A percentile compares a stretch with the other conserved stretches of the same genome.
phyloP scores from a whole-genome alignment of 2,888 invertebrate genomes.

The Oligia strigilis region DNA sequence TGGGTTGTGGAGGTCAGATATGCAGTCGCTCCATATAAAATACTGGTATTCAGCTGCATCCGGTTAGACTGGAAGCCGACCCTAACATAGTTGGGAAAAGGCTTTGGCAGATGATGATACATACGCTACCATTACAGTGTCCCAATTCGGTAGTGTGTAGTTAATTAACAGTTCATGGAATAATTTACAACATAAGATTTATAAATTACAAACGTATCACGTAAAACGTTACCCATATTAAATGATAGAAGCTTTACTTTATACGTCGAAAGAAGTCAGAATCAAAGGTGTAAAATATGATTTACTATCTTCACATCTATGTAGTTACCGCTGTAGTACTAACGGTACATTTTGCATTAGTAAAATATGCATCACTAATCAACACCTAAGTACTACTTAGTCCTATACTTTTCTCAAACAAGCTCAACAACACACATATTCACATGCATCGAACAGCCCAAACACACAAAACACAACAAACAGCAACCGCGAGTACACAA shows the following conservation, averaged over 20 bases:
- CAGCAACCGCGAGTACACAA: slow-evolving; percentile 25
- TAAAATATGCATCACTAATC: neutral
- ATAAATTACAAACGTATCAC: no score
- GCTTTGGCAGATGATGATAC: no score
- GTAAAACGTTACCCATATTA: no score
- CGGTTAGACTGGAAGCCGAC: no score
- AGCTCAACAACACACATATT: slow-evolving; percentile 10
- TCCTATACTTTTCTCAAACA: neutral
- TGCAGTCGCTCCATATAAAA: no score
- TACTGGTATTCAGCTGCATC: no score
- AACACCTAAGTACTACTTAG: neutral
- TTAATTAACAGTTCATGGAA: no score
- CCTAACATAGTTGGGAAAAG: no score
- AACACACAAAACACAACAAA: slow-evolving; percentile 32
- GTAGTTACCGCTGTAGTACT: neutral
- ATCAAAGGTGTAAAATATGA: neutral
- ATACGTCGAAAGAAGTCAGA: neutral
- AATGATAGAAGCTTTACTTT: neutral
- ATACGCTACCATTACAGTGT: no score
- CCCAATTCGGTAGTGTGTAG: no score
- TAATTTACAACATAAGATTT: no score
- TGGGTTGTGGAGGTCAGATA: no score
- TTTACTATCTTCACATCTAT: neutral
- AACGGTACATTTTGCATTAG: neutral
- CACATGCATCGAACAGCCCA: slow-evolving; percentile 15